A percentile compares a stretch with the other conserved stretches of the same genome.
Conservation (phyloP, 2,797 vertebrate species). For the Leptoclinus maculatus region DNA sequence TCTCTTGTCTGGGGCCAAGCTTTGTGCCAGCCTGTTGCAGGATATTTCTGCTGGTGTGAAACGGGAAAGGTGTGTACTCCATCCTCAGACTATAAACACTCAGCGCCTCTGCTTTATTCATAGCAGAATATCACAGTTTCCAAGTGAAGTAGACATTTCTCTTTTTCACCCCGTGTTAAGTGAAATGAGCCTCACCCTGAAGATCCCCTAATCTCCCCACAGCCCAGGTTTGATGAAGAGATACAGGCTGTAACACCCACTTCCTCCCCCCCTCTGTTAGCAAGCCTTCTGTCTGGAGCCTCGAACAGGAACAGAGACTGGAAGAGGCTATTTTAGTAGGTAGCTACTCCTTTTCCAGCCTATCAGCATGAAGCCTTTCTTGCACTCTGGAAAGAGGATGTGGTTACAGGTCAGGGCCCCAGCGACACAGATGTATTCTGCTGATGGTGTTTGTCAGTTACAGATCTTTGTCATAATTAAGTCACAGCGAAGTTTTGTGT, state of each 20-base stretch:
- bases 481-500: constrained; percentile 46
- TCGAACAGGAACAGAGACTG: constrained; percentile 78
- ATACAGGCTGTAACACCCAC: constrained; percentile 24
- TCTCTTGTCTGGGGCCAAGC: constrained; percentile 24
- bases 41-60: constrained; percentile 30
- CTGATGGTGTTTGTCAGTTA: constrained; percentile 70
- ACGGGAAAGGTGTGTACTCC: constrained; percentile 32
- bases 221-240: constrained; percentile 39
- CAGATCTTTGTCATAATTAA: constrained; percentile 67
- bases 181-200: constrained; percentile 36
- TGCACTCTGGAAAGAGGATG: constrained; percentile 81
- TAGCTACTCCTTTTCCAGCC: constrained; percentile 77
- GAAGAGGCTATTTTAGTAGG: constrained; percentile 78
- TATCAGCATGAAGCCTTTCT: constrained; percentile 70
- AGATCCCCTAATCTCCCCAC: constrained; percentile 9
- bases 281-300: constrained; percentile 51
- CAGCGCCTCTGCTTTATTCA: constrained; percentile 17
- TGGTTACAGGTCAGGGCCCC: constrained; percentile 77
- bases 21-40: constrained; percentile 45
- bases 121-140: background rate
- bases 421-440: constrained; percentile 52
- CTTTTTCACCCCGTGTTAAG: background rate
- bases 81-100: constrained; percentile 40
- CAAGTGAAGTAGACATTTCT: background rate
- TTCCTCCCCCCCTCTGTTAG: constrained; percentile 11